Evolutionary conservation across 2,797 vertebrate genomes (phyloP).

Genomic region (Alcedo quadribrachys): DNA sequence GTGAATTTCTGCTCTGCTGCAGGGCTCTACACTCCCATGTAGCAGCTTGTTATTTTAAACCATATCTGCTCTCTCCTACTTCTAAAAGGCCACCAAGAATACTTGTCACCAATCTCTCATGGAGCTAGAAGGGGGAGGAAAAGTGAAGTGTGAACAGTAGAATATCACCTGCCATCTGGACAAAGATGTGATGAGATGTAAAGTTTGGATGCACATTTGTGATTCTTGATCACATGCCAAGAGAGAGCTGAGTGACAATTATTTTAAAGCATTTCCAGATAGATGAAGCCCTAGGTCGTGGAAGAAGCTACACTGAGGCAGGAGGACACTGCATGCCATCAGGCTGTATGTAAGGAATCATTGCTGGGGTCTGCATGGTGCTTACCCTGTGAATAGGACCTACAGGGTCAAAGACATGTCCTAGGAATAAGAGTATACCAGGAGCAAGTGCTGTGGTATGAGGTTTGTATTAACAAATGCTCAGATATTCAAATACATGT

Average conservation of each 20-base stretch:
- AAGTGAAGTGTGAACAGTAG: constrained; percentile 63
- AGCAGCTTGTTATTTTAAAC: constrained; percentile 69
- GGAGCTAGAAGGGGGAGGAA: constrained; percentile 63
- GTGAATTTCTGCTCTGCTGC: constrained; percentile 16
- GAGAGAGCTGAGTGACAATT: constrained; percentile 29
- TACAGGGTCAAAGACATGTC: not conserved
- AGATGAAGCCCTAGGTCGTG: not conserved
- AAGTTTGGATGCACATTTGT: constrained; percentile 54
- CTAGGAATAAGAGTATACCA: not conserved
- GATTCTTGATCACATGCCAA: constrained; percentile 39
- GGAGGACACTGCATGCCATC: not conserved
- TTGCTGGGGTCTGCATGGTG: not conserved
- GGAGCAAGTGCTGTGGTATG: not conserved
- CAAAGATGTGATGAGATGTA: constrained; percentile 61
- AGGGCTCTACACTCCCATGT: constrained; percentile 11
- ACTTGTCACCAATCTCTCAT: constrained; percentile 48
- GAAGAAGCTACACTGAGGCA: not conserved
- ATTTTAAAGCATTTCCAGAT: constrained; percentile 32
- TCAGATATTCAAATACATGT: not conserved
- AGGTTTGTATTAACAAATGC: not conserved
- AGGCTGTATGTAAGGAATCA: not conserved
- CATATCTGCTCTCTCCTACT: constrained; percentile 46
- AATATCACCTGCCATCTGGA: constrained; percentile 73
- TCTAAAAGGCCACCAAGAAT: constrained; percentile 59
- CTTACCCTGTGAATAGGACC: not conserved